Conservation (phyloP, 2,797 vertebrate species). For the Acestrorhynchus altus region DNA sequence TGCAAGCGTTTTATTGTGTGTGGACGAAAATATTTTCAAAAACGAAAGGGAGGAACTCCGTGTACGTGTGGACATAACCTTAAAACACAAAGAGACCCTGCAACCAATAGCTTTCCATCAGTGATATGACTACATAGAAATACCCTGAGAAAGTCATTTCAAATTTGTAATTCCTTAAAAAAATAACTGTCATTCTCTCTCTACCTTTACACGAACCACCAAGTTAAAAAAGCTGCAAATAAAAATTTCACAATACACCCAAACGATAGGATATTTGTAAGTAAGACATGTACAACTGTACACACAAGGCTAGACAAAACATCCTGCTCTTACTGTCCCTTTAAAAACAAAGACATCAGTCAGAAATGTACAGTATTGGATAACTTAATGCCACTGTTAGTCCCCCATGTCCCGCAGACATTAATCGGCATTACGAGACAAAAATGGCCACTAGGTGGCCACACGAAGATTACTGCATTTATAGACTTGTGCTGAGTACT, state of each 20-base stretch:
- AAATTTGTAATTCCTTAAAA: constrained; percentile 38
- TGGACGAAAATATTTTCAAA: too few relatives aligned
- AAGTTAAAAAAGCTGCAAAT: constrained; percentile 48
- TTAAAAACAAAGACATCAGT: background rate
- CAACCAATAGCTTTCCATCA: background rate
- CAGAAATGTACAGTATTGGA: background rate
- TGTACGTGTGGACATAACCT: too few relatives aligned
- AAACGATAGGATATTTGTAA: constrained; percentile 33
- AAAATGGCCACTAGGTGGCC: background rate
- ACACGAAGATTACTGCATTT: constrained; percentile 4
- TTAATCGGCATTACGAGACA: background rate
- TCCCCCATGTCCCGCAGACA: background rate
- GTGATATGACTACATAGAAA: background rate
- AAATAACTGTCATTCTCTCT: constrained; percentile 47
- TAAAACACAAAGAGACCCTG: background rate
- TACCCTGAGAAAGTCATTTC: constrained; percentile 16
- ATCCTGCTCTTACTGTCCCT: background rate
- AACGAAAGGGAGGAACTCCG: too few relatives aligned
- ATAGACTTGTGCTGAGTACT: background rate
- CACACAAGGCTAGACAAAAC: constrained; percentile 12
- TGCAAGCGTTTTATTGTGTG: too few relatives aligned
- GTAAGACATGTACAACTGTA: background rate
- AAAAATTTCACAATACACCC: constrained; percentile 32
- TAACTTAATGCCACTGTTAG: constrained; percentile 11
- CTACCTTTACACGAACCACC: constrained; percentile 35